Conservation (phyloP, 2,113 vertebrate genomes). For the Campylorhamphus procurvoides region DNA sequence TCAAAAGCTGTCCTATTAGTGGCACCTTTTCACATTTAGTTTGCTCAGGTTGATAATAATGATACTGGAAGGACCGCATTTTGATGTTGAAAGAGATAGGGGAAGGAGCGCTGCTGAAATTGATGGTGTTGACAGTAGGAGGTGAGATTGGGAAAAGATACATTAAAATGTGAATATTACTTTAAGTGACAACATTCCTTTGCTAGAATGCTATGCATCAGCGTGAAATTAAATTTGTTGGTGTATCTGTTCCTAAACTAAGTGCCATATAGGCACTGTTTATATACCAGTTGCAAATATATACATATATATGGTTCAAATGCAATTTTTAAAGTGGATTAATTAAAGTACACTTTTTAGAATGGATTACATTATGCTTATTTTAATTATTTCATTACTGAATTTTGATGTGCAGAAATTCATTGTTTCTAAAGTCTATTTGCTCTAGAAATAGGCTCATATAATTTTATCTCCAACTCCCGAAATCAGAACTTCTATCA, state of each 20-base stretch:
- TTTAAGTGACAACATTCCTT: slow-evolving; percentile 26
- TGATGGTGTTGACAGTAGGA: slow-evolving; percentile 75
- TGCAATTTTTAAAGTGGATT: not conserved
- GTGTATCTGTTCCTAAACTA: not conserved
- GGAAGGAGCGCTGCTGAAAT: slow-evolving; percentile 64
- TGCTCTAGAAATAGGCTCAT: not conserved
- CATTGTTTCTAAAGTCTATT: not conserved
- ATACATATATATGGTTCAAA: not conserved
- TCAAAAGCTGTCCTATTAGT: slow-evolving; percentile 78
- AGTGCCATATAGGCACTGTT: not conserved
- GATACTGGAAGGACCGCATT: slow-evolving; percentile 71
- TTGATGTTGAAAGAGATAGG: slow-evolving; percentile 75
- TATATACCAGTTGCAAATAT: not conserved
- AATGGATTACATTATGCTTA: not conserved
- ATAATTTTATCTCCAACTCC: not conserved
- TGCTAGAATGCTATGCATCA: not conserved
- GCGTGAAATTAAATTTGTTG: not conserved
- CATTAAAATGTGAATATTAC: slow-evolving; percentile 44
- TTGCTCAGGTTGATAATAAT: slow-evolving; percentile 73
- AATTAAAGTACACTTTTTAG: not conserved
- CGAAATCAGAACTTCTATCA: not conserved
- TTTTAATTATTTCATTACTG: not conserved
- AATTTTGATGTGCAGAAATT: not conserved
- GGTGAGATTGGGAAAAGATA: slow-evolving; percentile 63
- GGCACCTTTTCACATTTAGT: slow-evolving; percentile 74